Evolutionary conservation across 2,113 vertebrate species (phyloP).

Genomic region (Varanus komodoensis): DNA sequence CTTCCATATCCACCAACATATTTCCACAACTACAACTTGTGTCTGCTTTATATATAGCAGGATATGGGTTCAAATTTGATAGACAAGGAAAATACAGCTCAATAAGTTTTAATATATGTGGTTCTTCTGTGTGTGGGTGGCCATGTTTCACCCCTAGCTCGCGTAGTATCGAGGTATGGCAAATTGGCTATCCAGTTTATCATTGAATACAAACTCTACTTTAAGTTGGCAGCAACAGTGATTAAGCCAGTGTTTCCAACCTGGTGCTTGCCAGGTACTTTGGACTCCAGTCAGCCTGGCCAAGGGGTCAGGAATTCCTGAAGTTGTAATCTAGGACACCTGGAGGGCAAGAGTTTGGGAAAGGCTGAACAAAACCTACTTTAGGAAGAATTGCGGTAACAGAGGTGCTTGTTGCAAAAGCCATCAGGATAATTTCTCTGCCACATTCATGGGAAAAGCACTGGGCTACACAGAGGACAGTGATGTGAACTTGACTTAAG

Average conservation of each 20-base stretch:
- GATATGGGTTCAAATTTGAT: not conserved
- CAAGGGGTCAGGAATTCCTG: not conserved
- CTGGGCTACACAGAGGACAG: not conserved
- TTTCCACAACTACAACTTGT: not conserved
- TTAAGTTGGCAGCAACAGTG: not conserved
- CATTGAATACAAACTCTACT: not conserved
- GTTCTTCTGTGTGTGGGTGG: not conserved
- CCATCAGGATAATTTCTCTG: not conserved
- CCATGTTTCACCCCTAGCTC: not conserved
- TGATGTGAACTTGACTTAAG: not conserved
- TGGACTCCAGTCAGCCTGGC: too few relatives aligned
- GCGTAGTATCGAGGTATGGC: not conserved
- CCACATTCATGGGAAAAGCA: not conserved
- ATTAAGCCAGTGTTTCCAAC: too few relatives aligned
- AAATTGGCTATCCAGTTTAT: not conserved
- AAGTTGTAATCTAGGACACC: too few relatives aligned
- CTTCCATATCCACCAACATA: not conserved
- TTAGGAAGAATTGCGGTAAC: not conserved
- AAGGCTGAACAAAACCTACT: too few relatives aligned
- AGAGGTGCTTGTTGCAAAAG: not conserved
- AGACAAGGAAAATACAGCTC: not conserved
- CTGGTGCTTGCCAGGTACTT: too few relatives aligned
- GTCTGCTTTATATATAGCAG: not conserved
- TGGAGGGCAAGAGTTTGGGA: too few relatives aligned
- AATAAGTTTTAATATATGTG: not conserved